These are phyloP conservation scores for Drosophila lutescens DNA, from an alignment of 2,888 invertebrate genomes.

Conservation along the genomic window DNA sequence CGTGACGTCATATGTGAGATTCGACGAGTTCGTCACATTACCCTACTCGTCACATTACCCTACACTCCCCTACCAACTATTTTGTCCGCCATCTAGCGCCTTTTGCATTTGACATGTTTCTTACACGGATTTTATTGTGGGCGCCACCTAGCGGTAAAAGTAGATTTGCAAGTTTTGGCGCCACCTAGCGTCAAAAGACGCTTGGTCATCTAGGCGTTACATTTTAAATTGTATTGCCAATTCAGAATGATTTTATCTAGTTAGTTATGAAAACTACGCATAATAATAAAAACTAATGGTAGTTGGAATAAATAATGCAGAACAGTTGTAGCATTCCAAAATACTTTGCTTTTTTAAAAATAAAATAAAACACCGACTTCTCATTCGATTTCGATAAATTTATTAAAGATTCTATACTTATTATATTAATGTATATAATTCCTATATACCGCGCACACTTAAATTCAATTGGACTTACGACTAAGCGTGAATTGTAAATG, in stretches of 20 bases:
- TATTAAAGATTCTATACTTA: conserved; percentile 11
- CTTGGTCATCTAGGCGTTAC: no score
- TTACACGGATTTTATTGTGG: neutral
- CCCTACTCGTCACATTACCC: no score
- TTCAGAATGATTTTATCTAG: no score
- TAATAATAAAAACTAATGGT: no score
- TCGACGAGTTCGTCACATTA: no score
- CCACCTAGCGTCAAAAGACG: neutral
- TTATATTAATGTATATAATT: conserved; percentile 7
- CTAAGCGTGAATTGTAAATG: neutral
- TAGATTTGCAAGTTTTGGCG: neutral
- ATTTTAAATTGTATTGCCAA: no score
- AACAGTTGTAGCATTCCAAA: neutral
- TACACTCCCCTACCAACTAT: no score
- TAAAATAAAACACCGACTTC: neutral
- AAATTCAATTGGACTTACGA: neutral
- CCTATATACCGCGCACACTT: conserved; percentile 10
- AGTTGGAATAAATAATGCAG: neutral
- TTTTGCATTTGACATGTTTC: neutral
- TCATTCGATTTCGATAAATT: conserved; percentile 10
- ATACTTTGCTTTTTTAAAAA: neutral
- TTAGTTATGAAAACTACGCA: no score
- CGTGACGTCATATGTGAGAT: no score
- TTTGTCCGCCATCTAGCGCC: neutral
- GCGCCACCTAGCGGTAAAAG: neutral